Conservation (phyloP, 2,797 vertebrate genomes). For the Pitangus sulphuratus region DNA sequence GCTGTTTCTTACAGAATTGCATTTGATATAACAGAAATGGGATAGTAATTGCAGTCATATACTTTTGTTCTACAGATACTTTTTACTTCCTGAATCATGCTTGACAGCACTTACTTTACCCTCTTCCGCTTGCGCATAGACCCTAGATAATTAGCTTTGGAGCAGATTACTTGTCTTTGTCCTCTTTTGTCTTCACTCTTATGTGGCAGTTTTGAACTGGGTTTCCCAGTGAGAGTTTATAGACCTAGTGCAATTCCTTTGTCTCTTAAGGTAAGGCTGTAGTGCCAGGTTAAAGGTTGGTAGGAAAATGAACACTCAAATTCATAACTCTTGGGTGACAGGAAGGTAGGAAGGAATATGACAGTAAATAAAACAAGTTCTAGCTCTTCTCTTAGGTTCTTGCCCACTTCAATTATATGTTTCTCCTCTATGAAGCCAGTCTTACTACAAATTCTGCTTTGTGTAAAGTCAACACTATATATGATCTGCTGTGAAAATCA, state of each 20-base stretch:
- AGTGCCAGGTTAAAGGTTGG: background rate
- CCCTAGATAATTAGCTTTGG: background rate
- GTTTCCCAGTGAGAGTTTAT: background rate
- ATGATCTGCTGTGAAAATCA: background rate
- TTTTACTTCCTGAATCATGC: background rate
- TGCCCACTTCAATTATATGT: background rate
- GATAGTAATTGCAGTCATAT: background rate
- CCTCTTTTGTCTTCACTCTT: background rate
- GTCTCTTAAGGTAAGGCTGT: background rate
- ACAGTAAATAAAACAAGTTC: background rate
- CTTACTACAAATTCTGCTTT: background rate
- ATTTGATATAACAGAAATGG: background rate
- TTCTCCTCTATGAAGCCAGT: background rate
- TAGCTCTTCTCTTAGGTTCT: background rate
- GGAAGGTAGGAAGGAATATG: background rate
- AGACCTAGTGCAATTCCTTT: background rate
- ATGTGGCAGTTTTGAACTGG: background rate
- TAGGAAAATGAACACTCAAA: background rate
- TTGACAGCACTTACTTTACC: background rate
- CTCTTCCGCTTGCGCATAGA: background rate
- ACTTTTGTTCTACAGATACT: background rate
- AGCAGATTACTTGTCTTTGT: background rate
- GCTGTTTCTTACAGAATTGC: background rate
- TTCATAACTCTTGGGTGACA: fast-evolving
- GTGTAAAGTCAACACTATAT: background rate